A percentile compares a stretch with the other conserved stretches of the same genome.
Evolutionary conservation across 2,797 vertebrate genomes (phyloP).

Genomic region (Synanceia verrucosa): DNA sequence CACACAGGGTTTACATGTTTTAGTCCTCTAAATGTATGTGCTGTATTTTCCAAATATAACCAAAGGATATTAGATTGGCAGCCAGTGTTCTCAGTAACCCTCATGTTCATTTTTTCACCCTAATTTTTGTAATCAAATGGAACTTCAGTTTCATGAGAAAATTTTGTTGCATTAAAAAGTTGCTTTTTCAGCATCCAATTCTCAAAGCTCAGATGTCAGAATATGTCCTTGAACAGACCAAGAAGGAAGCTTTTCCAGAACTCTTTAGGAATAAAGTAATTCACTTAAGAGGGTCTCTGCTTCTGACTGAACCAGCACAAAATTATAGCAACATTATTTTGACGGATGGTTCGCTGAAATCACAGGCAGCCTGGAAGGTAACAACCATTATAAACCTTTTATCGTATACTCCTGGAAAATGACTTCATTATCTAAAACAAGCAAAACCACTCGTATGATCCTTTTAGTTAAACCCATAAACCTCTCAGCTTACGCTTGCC

Average conservation of each 20-base stretch:
- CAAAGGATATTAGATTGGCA: neutral
- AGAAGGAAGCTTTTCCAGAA: neutral
- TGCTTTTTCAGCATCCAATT: too few relatives aligned
- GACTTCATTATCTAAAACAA: constrained; percentile 1
- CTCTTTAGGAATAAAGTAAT: neutral
- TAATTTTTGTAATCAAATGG: neutral
- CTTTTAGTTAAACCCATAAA: neutral
- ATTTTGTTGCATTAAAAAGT: too few relatives aligned
- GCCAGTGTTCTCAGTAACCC: neutral
- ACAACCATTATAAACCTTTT: neutral
- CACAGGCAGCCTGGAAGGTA: neutral
- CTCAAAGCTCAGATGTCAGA: neutral
- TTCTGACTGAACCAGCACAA: neutral
- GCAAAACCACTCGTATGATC: neutral
- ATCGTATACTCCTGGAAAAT: neutral
- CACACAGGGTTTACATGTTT: neutral
- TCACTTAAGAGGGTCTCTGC: neutral
- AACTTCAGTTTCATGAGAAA: neutral
- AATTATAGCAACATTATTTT: neutral
- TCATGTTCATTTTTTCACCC: neutral
- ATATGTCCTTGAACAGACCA: neutral
- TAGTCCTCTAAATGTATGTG: neutral
- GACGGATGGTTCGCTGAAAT: neutral
- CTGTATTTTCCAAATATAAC: neutral
- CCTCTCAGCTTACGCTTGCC: neutral